A percentile compares a stretch with the other conserved stretches of the same genome.
Evolutionary conservation across 2,113 vertebrate species (phyloP).

Genomic region (Melanerpes formicivorus): DNA sequence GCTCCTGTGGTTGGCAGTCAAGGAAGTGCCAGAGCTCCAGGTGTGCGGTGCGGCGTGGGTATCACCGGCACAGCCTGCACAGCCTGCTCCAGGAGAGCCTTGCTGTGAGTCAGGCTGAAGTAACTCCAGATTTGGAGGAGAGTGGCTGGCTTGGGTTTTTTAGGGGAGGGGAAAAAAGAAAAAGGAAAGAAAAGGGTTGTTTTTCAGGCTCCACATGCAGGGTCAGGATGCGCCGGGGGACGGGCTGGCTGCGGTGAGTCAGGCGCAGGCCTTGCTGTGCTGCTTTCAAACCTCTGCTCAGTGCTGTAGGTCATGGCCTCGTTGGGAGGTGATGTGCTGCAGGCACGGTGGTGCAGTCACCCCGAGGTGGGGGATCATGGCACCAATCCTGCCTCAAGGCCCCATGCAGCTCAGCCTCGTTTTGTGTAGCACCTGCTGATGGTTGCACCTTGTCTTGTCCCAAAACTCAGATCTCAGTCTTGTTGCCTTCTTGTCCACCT

Average conservation of each 20-base stretch:
- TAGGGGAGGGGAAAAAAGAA: not conserved
- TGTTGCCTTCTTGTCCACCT: not conserved
- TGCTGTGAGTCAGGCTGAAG: conserved; percentile 36
- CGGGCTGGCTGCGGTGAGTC: not conserved
- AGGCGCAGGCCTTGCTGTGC: not conserved
- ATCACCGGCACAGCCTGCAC: not conserved
- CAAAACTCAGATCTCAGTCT: not conserved
- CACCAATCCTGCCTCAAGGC: not conserved
- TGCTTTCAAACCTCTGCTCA: not conserved
- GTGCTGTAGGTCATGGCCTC: fast-evolving
- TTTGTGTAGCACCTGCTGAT: fast-evolving
- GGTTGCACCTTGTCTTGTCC: not conserved
- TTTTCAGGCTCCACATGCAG: conserved; percentile 35
- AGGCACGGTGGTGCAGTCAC: fast-evolving
- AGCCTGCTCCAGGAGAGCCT: not conserved
- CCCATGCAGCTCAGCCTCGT: fast-evolving
- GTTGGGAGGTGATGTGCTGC: fast-evolving
- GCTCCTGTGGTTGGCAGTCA: not conserved
- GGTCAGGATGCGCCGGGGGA: not conserved
- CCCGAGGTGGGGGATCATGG: fast-evolving
- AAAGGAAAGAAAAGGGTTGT: not conserved
- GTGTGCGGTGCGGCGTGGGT: fast-evolving
- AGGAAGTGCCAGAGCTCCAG: not conserved
- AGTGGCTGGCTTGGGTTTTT: not conserved
- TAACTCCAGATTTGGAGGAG: conserved; percentile 27